Percentiles rank a stretch among this genome's conserved stretches.
Conservation (phyloP, 2,113 vertebrate genomes). For the Notechis scutatus region DNA sequence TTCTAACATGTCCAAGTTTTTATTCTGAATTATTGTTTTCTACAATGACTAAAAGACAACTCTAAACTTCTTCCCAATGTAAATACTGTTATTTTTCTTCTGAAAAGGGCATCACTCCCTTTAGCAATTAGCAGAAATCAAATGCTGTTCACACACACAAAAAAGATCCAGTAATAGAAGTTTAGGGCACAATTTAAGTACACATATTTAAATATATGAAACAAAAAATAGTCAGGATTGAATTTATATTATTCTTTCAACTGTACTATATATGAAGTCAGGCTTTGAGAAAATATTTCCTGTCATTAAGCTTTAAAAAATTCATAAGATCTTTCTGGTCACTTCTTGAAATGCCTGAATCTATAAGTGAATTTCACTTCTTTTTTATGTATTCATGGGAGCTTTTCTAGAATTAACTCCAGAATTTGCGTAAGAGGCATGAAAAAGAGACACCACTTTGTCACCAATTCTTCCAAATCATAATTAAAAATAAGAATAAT, state of each 20-base stretch:
- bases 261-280: background rate
- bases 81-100: background rate
- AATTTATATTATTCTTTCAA: background rate
- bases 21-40: background rate
- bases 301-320: background rate
- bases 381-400: background rate
- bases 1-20: background rate
- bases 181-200: background rate
- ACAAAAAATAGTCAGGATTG: background rate
- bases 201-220: background rate
- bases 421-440: background rate
- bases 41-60: background rate
- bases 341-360: background rate
- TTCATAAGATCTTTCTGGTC: background rate
- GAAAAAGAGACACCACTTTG: background rate
- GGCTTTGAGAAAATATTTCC: background rate
- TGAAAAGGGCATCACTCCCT: background rate
- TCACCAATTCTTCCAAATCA: background rate
- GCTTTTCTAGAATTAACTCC: background rate
- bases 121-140: background rate
- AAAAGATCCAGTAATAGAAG: background rate
- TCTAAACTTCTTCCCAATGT: background rate
- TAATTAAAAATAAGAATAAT: background rate
- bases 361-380: background rate
- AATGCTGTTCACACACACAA: background rate